Base-by-base conservation (phyloP, 1,140 invertebrate species). In the Ephestia elutella region DNA sequence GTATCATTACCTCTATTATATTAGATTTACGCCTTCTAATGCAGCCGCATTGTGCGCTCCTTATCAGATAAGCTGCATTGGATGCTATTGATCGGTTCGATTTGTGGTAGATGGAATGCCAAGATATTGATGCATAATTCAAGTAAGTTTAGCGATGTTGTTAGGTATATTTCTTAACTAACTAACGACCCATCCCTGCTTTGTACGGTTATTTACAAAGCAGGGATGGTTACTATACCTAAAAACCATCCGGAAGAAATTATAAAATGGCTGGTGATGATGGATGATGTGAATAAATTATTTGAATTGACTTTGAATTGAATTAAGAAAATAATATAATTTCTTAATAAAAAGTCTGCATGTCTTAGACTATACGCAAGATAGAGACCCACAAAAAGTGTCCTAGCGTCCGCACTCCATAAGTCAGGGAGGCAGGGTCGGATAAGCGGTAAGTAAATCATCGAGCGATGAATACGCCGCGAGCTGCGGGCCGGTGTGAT, bases 381-480 rank as follows among this genome's bases (percentile, higher is more conserved):
- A 15, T 4, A 9, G 8, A 13, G 10, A 38, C 5, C 13, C 13
- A 44, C 13, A 17, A 44, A 44, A 17, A 44, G 38, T 17, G 13
- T 15, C 13, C 20, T 2, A 25, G n/a, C 20, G 38, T 58, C 64
- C 28, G 57, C 65, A 64, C 62, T 68, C 68, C 70, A 80, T 80
- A 80, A 82, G 78, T 85, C 73, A 81, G 57, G 38, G 38, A 82
- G 78, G 81, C 73, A 81, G 57, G 38, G 38, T 44, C 38, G 38
- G 38, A 86, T 83, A 86, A 86, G 70, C 80, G 62, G 71, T 70
- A 68, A 81, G 79, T 86, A 86, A 86, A 86, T 86, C 82, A 86
- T 76, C 63, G 67, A 30, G 63, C 76, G 67, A 78, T 79, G 78
- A 85, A 78, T 81, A 72, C 76, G 70, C 64, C 57, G 66, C 60